Evolutionary conservation across 2,797 vertebrate genomes (phyloP).

Genomic region (Buceros bicornis): DNA sequence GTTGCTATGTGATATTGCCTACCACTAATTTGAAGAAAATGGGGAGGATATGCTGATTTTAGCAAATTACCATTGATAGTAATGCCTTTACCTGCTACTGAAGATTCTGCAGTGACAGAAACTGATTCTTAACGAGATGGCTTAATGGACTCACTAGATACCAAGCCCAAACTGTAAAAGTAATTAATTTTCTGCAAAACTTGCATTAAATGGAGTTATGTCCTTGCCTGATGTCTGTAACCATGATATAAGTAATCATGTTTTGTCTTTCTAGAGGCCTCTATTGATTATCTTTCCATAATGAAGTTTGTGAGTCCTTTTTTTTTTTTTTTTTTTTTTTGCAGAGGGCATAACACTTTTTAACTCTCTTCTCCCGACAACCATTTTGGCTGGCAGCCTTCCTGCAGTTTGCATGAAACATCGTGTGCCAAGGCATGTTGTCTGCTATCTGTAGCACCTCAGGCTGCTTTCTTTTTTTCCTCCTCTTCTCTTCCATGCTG

Average conservation of each 20-base stretch:
- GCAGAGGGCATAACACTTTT: background rate
- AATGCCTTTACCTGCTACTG: background rate
- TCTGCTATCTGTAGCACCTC: too few relatives aligned
- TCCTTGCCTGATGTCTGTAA: background rate
- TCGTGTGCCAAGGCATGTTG: background rate
- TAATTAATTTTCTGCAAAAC: background rate
- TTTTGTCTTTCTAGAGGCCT: background rate
- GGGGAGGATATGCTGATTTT: background rate
- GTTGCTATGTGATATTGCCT: background rate
- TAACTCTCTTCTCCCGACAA: background rate
- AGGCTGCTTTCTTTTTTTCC: background rate
- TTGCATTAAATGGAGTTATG: background rate
- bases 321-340: background rate
- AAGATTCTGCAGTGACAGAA: background rate
- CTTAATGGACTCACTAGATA: background rate
- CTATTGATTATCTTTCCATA: background rate
- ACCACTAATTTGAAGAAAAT: background rate
- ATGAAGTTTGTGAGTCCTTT: background rate
- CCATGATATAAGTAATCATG: background rate
- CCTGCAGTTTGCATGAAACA: background rate
- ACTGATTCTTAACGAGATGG: background rate
- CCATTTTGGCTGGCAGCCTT: background rate
- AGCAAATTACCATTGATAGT: background rate
- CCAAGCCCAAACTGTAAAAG: background rate
- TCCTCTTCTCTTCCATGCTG: background rate